Evolutionary conservation across 1,140 invertebrate genomes (phyloP), one percentile per base, ranked within the genome.

Genomic region (Macrobrachium nipponense): DNA sequence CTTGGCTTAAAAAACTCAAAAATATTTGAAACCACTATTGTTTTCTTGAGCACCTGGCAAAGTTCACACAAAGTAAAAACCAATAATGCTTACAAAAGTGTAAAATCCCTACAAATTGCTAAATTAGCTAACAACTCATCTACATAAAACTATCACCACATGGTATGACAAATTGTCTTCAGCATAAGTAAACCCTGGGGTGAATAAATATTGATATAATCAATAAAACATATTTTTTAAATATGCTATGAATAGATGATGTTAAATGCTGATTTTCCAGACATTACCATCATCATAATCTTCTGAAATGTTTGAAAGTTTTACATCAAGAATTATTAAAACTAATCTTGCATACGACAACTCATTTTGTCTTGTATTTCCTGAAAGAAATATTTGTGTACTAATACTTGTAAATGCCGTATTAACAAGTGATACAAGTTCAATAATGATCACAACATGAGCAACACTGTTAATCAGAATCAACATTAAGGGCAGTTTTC

Each of bases 401-500:
- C 59, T 70, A 61, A 66, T 68, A 84, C 68, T 61, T 58, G 17
- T 78, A 77, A 62, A 84, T 84, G 82, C 82, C 77, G 82, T 61
- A 61, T 77, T 84, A 84, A 84, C 82, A 84, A 84, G 82, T 84
- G 82, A 84, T 62, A 84, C 64, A 43, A 44, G 72, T 84, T 76
- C 60, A 77, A 84, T 76, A 77, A 64, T 77, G 76, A 27, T 68
- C 51, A n/a, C 51, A 80, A 83, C 81, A 72, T 83, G 70, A 76
- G 81, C 75, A 78, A 84, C 62, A 51, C 27, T 82, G 72, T 72
- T 76, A 82, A 75, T 27, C 43, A 82, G 72, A 59, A 72, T 82
- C 80, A 82, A 75, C 72, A 82, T 51, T 78, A 77, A 66, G 62
- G 43, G 68, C 78, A 68, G 58, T 44, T 80, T 27, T 44, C 43